Base-by-base conservation (phyloP, 2,113 vertebrate species). In the Tupaia chinensis region DNA sequence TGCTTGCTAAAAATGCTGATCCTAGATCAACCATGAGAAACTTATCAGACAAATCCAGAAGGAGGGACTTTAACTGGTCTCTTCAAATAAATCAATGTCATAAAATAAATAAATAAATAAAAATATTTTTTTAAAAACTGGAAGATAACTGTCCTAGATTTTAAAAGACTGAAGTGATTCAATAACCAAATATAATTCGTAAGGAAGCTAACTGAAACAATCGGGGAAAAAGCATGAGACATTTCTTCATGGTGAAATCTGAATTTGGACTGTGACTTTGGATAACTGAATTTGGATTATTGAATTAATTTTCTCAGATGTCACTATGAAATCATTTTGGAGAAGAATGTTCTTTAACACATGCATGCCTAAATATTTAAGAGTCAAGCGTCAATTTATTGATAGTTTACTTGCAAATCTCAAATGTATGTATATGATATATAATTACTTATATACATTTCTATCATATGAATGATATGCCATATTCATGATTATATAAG, bases 21-120 rank as follows among this genome's bases (percentile, higher is more conserved):
- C 16, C 66, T 94, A 53, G 84, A 83, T 94, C 58, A 82, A 76
- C 63, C 34, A 73, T 22, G 32, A 76, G 20, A 32, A 74, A 91
- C 74, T 25, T 88, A 14, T 61, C 54, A 94, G 25, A 77, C 10
- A 96, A 96, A 81, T 63, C n/a, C 27, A 94, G 22, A 94, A 34
- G 25, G 22, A 69, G 16, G 72, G 34, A 85, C 32, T 84, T 88
- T 73, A 96, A 73, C 20, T 65, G 32, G 53, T 32, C 58, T 83
- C 25, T 83, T 87, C 69, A 83, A 72, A 1, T 70, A 82, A 65
- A 15, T 61, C 32, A 66, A 66, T n/a, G 34, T 78, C 27, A 85
- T 81, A 15, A 72, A 72, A 81, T 44, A 58, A 84, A 1, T 23
- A 60, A 72, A 58, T 3, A 77, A 27, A 44, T 44, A 44, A 44